Evolutionary conservation across 2,888 invertebrate genomes (phyloP), one percentile per base, ranked within the genome.

Genomic region (Mellilla xanthometata): DNA sequence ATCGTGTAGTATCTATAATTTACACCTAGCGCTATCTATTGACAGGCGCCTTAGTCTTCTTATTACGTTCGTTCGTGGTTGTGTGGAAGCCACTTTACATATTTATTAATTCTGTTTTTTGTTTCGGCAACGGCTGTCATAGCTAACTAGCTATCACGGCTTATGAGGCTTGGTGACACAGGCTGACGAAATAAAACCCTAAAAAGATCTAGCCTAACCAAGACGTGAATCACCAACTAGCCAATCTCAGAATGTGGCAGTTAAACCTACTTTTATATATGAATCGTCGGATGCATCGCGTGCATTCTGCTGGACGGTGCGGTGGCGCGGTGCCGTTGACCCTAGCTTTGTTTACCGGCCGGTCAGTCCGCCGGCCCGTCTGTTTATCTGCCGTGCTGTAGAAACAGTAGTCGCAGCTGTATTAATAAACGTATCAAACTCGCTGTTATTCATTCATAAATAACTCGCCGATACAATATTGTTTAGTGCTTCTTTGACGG

Each of bases 281-380:
- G 22, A 49, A 60, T 46, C 52, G 44, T 48, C 46, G 50, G 44
- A 54, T 46, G 44, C 52, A 43, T 58, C 46, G 44, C 33, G 40
- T 58, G 58, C 54, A 52, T 53, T 53, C 31, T 34, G 44, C 30
- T 56, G 56, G n/a, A n/a, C n/a, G n/a, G 52, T 54, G 58, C 44
- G 54, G 41, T 54, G 56, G 51, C 52, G 56, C 60, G 56, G 65
- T 68, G 75, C 56, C 81, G 76, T 76, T 83, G 82, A 82, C 80
- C 83, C 71, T 63, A 47, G 59, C 70, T 71, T 74, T 82, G 79
- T 83, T 80, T 81, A 76, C 76, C 65, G 65, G 65, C 72, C 75
- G 72, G 75, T 69, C 65, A 65, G 53, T 51, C 56, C 63, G 62
- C 59, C 65, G 48, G 49, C 47, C 50, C 53, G 42, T 41, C 49